phyloP scores from a whole-genome alignment of 2,113 vertebrate species.

The Pteropus alecto region DNA sequence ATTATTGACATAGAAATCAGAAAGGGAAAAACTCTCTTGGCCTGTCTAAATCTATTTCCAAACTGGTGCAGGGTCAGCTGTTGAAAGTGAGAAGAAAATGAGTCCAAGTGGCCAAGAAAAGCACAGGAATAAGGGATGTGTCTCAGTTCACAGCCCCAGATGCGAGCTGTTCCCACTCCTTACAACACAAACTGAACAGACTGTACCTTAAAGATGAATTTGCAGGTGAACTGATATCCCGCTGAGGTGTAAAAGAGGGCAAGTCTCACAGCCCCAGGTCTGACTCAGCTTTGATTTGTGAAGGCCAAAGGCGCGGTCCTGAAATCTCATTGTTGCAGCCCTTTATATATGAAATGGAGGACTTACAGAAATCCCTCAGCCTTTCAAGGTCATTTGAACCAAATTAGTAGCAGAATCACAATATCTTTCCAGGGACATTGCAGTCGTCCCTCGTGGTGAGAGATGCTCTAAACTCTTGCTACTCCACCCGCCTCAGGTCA shows the following conservation, averaged over 20 bases:
- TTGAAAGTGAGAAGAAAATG: background rate
- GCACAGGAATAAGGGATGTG: background rate
- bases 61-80: background rate
- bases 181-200: constrained; percentile 40
- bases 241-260: background rate
- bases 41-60: background rate
- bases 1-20: background rate
- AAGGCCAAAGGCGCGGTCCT: constrained; percentile 64
- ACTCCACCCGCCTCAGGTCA: background rate
- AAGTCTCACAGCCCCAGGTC: constrained; percentile 33
- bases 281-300: constrained; percentile 3
- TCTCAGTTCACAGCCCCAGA: background rate
- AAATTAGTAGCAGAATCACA: constrained; percentile 78
- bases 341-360: constrained; percentile 81
- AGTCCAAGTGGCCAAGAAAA: background rate
- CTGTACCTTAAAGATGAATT: constrained; percentile 78
- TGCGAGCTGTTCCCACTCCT: background rate
- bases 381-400: constrained; percentile 82
- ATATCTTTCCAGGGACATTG: constrained; percentile 80
- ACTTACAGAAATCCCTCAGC: constrained; percentile 82
- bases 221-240: constrained; percentile 53
- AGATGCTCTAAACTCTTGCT: constrained; percentile 72
- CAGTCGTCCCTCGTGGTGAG: constrained; percentile 74
- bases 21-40: background rate
- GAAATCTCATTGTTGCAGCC: constrained; percentile 73